phyloP scores from a whole-genome alignment of 2,113 vertebrate genomes.

The Oreochromis niloticus region DNA sequence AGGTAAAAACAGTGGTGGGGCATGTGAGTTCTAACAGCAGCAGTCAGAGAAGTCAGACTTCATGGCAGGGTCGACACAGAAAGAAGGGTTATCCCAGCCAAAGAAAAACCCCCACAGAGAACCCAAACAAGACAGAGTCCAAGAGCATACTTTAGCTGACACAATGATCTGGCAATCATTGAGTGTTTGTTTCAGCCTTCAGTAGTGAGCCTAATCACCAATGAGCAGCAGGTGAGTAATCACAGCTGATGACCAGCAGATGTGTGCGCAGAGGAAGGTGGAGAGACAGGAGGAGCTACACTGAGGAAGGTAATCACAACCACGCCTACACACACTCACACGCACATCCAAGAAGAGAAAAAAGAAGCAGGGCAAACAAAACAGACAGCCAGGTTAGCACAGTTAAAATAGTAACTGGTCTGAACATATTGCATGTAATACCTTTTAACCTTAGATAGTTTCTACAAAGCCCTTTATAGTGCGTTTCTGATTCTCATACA shows the following conservation, averaged over 20 bases:
- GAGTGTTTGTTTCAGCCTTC: neutral
- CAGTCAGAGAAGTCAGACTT: neutral
- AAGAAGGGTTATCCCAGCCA: neutral
- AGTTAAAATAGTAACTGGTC: neutral
- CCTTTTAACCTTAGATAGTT: fast-evolving
- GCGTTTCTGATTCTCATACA: neutral
- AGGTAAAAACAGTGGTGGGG: neutral
- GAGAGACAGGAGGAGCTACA: neutral
- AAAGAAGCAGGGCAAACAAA: fast-evolving
- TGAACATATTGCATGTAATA: neutral
- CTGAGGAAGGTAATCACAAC: neutral
- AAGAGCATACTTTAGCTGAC: neutral
- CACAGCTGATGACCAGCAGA: neutral
- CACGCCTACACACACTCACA: neutral
- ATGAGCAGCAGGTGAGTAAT: neutral
- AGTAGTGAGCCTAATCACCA: neutral
- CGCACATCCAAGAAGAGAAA: neutral
- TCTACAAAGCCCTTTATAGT: neutral
- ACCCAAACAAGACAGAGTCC: neutral
- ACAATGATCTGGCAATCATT: neutral
- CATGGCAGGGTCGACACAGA: neutral
- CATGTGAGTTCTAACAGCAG: neutral
- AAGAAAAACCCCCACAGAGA: neutral
- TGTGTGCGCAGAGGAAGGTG: neutral
- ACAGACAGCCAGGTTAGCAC: neutral